Evolutionary conservation across 2,888 invertebrate genomes (phyloP), one percentile per base, ranked within the genome.

Genomic region (Ariolimax columbianus): DNA sequence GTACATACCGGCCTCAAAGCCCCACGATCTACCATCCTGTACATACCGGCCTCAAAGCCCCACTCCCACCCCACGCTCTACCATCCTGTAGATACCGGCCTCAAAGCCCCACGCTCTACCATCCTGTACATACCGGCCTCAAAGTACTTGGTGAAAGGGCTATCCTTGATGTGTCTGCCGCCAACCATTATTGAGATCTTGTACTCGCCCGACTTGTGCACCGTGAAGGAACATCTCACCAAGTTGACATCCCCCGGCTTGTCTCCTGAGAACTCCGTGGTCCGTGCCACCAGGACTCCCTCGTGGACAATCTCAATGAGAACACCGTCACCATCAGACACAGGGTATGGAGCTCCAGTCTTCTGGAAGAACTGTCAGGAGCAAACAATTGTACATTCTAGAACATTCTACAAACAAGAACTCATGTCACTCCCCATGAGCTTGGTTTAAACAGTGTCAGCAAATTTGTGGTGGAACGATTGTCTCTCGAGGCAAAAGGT

Each of bases 331-430:
- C 97, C 97, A 73, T 89, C 89, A 95, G 97, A 97, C 93, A 98
- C 97, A 89, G 98, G 98, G 95, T 98, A 98, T 89, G 98, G 97
- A 94, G 97, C 97, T 40, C 98, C 97, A 94, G 98, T 98, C 85
- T 91, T 92, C 87, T 91, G 91, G 88, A 90, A 91, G 81, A 92
- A 90, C 92, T 92, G 90, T 40, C 51, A 51, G 55, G 30, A 30
- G 26, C 14, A 70, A 14, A 55, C 6, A 63, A 23, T 72, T 68
- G 66, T 80, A 38, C n/a, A n/a, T n/a, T n/a, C n/a, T n/a, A n/a
- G n/a, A n/a, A n/a, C n/a, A n/a, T n/a, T n/a, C n/a, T n/a, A n/a
- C n/a, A n/a, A n/a, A n/a, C n/a, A n/a, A n/a, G n/a, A n/a, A n/a
- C n/a, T n/a, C n/a, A n/a, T n/a, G n/a, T n/a, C n/a, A n/a, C n/a